These are phyloP conservation scores for Pseudolycoriella hygida DNA, from an alignment of 2,888 invertebrate genomes.

Conservation along the genomic window DNA sequence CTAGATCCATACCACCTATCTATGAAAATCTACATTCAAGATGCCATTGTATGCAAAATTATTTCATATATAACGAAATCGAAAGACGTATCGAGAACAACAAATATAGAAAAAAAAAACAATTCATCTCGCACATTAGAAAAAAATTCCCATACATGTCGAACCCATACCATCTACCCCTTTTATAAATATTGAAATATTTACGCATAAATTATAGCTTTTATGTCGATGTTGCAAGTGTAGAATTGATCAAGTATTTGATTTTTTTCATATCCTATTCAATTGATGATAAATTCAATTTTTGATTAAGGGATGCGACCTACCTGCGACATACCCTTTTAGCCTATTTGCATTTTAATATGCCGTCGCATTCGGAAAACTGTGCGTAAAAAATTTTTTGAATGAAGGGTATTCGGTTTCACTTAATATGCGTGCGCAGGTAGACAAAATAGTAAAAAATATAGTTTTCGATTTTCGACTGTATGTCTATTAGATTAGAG, in stretches of 20 bases:
- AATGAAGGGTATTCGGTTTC: constrained; percentile 11
- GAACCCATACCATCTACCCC: neutral
- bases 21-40: no score
- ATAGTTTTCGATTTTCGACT: neutral
- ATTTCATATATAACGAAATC: neutral
- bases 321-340: constrained; percentile 5
- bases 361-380: neutral
- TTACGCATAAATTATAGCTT: constrained; percentile 14
- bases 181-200: constrained; percentile 9
- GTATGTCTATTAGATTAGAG: neutral
- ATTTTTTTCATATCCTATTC: constrained; percentile 1
- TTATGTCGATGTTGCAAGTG: constrained; percentile 12
- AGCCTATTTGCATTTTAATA: constrained; percentile 12
- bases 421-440: constrained; percentile 13
- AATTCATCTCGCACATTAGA: neutral
- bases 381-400: no score
- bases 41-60: neutral
- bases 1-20: no score
- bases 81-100: neutral
- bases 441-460: constrained; percentile 8
- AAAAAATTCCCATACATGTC: constrained; percentile 12
- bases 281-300: constrained; percentile 2
- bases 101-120: neutral
- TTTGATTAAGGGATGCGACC: constrained; percentile 6
- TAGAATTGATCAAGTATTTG: constrained; percentile 5